phyloP scores from a whole-genome alignment of 35 echinoderm and acorn worm genomes.

The Apostichopus californicus region DNA sequence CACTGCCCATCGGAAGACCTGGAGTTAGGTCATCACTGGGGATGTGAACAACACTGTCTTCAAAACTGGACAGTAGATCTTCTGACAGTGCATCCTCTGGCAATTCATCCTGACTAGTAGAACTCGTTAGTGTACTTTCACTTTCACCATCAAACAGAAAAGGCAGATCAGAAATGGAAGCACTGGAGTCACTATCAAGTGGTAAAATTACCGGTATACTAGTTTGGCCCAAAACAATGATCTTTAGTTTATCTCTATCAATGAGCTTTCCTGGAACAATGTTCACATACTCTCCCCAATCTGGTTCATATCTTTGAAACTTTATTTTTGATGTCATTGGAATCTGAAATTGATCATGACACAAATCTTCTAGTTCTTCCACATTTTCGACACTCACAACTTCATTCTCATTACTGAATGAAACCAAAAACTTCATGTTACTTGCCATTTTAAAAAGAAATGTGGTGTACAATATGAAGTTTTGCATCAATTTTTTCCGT shows the following conservation, averaged over 20 bases:
- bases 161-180: background rate
- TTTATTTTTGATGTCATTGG: conserved; percentile 7
- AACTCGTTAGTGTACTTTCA: background rate
- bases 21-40: background rate
- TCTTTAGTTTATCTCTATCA: conserved; percentile 25
- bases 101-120: background rate
- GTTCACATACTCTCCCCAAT: conserved; percentile 10
- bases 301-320: conserved; percentile 18
- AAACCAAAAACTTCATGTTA: background rate
- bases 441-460: conserved; percentile 11
- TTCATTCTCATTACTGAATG: conserved; percentile 5
- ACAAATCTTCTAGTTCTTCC: background rate
- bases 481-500: conserved; percentile 1
- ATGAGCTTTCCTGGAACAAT: background rate
- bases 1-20: background rate
- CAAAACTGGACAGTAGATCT: background rate
- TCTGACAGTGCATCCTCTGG: background rate
- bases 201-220: background rate
- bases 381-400: conserved; percentile 3
- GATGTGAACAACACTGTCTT: background rate
- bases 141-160: background rate
- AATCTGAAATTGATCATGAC: background rate
- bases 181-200: background rate
- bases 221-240: conserved; percentile 5
- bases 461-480: background rate